phyloP scores from a whole-genome alignment of 1,140 invertebrate genomes.

The Aradophagus sp. region DNA sequence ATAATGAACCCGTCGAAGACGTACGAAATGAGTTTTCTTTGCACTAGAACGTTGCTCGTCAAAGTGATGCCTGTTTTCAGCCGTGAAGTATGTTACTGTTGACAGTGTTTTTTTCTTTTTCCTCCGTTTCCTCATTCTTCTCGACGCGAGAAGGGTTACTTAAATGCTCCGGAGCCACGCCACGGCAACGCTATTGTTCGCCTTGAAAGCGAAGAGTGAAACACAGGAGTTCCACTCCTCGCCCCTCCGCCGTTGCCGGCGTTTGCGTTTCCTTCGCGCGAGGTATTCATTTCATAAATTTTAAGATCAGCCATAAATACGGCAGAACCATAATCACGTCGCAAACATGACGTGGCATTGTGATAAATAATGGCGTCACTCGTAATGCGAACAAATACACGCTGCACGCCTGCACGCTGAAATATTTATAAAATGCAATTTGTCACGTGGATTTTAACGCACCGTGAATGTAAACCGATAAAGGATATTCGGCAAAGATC shows the following conservation, averaged over 20 bases:
- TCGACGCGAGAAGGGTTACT: conserved; percentile 19
- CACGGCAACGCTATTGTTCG: conserved; percentile 25
- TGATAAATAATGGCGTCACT: conserved; percentile 45
- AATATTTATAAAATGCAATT: conserved; percentile 34
- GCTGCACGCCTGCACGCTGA: conserved; percentile 1
- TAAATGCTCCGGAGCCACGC: conserved; percentile 22
- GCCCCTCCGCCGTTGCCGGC: conserved; percentile 9
- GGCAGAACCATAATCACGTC: conserved; percentile 32
- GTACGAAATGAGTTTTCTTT: conserved; percentile 14
- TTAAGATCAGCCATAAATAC: conserved; percentile 49
- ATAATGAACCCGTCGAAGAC: conserved; percentile 18
- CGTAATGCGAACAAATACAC: conserved; percentile 23
- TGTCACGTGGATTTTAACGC: conserved; percentile 11
- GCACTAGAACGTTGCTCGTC: conserved; percentile 7
- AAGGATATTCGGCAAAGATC: too few species aligned
- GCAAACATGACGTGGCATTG: conserved; percentile 33
- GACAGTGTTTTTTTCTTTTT: too few species aligned
- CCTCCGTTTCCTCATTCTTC: conserved; percentile 25
- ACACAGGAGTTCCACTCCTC: conserved; percentile 27
- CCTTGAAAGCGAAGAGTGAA: conserved; percentile 34
- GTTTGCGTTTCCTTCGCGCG: conserved; percentile 27
- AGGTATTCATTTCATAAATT: conserved; percentile 50
- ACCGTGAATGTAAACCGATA: neutral
- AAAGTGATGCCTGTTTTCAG: conserved; percentile 21
- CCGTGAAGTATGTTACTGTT: conserved; percentile 25